A percentile compares a stretch with the other conserved stretches of the same genome.
These are phyloP conservation scores for Alosa alosa DNA, from an alignment of 2,113 vertebrate species.

Conservation along the genomic window DNA sequence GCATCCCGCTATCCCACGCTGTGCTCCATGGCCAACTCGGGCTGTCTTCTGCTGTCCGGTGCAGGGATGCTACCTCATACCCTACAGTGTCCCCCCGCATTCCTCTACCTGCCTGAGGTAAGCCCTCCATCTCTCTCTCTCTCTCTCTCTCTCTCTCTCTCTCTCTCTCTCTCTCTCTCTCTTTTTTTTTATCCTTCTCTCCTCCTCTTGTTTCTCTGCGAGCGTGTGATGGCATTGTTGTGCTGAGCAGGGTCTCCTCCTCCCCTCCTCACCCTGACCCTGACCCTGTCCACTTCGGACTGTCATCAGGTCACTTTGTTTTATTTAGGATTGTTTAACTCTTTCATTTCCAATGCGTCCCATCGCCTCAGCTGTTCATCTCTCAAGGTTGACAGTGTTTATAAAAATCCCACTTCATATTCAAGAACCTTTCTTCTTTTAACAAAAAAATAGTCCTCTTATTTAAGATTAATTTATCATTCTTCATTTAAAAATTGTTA, in stretches of 20 bases:
- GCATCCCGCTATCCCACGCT: conserved; percentile 79
- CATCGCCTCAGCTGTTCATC: neutral
- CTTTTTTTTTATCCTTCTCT: conserved; percentile 39
- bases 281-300: neutral
- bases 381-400: neutral
- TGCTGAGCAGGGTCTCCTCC: neutral
- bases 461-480: too few relatives aligned
- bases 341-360: neutral
- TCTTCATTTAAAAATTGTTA: too few relatives aligned
- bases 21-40: conserved; percentile 97
- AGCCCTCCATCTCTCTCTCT: conserved; percentile 56
- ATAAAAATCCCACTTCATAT: neutral
- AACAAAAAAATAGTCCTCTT: neutral
- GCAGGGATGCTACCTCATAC: conserved; percentile 91
- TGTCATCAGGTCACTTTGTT: neutral
- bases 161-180: conserved; percentile 1
- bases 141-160: neutral
- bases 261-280: neutral
- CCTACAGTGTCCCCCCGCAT: conserved; percentile 85
- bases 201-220: conserved; percentile 36
- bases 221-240: conserved; percentile 49
- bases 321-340: neutral
- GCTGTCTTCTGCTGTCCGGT: conserved; percentile 93
- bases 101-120: conserved; percentile 98
- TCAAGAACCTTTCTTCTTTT: neutral